Base-by-base conservation (phyloP, 2,113 vertebrate genomes). In the Bucco capensis region DNA sequence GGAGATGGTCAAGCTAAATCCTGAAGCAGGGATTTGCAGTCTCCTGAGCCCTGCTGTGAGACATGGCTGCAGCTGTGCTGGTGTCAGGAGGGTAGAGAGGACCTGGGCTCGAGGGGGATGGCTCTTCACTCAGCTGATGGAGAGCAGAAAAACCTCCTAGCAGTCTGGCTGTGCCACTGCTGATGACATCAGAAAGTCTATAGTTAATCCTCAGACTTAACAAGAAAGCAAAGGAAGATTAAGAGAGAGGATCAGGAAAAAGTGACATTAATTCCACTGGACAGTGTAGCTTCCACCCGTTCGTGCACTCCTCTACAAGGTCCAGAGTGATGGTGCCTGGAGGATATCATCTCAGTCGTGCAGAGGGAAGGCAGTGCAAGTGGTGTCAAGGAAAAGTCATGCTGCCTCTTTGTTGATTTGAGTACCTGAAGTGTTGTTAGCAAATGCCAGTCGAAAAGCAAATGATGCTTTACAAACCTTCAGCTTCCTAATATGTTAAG, bases 181-280 rank as follows among this genome's bases (percentile, higher is more conserved):
- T 82, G 66, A n/a, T 75, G 65, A 49, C 49, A 56, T 72, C 73
- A 82, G 88, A 73, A 94, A 91, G 57, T 78, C 53, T 15, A n/a
- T 61, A 88, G 71, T 72, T 95, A 92, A 93, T 94, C 83, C 77
- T 42, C 54, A 47, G 70, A 57, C 0, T 86, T 72, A 49, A 23
- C 1, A 2, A 42, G 57, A 67, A 90, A 80, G 73, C 82, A 49
- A 75, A 69, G 37, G 53, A 88, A 81, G 90, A 70, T 93, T 91
- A 79, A 78, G 49, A 57, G 66, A 79, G 67, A 86, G 78, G 86
- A 92, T 86, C 86, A 92, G 54, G 86, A 79, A 94, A 91, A 94
- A 96, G 93, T 95, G 88, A 92, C 50, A 8, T 65, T 90, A 81
- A 94, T 90, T 72, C 24, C 22, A 10, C 24, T 60, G 73, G 90